Evolutionary conservation across 2,797 vertebrate genomes (phyloP).

Genomic region (Octomys mimax): DNA sequence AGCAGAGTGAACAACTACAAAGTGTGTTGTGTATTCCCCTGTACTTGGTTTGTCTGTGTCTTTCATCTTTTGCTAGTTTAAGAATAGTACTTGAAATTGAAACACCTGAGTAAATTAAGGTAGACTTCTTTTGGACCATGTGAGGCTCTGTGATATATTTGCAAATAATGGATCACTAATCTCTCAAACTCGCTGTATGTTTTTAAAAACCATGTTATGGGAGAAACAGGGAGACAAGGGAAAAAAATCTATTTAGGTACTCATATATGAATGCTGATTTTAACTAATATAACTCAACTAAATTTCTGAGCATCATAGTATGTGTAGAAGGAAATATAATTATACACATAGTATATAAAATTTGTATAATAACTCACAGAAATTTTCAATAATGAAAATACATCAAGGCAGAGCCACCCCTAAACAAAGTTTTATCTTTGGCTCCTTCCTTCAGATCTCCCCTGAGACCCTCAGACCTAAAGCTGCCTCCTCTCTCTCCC

Average conservation of each 20-base stretch:
- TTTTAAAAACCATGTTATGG: conserved; percentile 15
- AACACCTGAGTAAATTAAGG: conserved; percentile 36
- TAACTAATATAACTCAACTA: conserved; percentile 11
- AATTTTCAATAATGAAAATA: not conserved
- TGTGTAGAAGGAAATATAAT: conserved; percentile 16
- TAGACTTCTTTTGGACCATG: not conserved
- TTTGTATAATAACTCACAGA: conserved; percentile 11
- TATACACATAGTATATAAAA: not conserved
- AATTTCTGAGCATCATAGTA: conserved; percentile 18
- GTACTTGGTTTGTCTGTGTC: conserved; percentile 32
- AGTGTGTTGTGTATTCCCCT: not conserved
- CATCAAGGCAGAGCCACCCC: not conserved
- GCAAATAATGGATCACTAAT: not conserved
- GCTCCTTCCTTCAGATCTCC: not conserved
- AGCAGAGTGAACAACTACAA: conserved; percentile 27
- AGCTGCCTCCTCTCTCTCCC: not conserved
- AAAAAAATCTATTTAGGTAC: conserved; percentile 18
- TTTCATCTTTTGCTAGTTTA: conserved; percentile 69
- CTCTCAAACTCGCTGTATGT: not conserved
- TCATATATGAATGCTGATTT: conserved; percentile 34
- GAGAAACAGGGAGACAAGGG: conserved; percentile 14
- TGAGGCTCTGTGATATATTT: not conserved
- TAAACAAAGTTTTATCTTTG: not conserved
- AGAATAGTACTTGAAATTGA: conserved; percentile 67
- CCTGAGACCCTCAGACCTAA: not conserved